These are phyloP conservation scores for Mactra quadrangularis DNA, from an alignment of 1,140 invertebrate species.

Conservation along the genomic window DNA sequence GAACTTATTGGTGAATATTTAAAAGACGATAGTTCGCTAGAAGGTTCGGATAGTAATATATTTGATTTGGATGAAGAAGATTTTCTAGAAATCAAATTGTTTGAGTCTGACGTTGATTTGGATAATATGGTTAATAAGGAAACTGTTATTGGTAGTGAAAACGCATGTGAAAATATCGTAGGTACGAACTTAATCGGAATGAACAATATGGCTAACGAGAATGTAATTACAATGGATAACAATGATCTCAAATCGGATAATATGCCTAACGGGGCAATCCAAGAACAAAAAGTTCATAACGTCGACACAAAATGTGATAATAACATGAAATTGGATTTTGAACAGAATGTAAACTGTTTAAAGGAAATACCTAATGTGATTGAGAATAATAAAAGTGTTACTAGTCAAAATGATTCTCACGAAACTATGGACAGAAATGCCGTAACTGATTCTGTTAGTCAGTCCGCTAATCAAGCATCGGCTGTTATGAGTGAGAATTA, in stretches of 20 bases:
- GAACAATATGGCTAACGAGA: constrained; percentile 56
- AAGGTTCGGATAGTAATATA: constrained; percentile 52
- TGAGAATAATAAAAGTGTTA: background rate
- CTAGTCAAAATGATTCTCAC: background rate
- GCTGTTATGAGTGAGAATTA: background rate
- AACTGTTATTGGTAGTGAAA: constrained; percentile 29
- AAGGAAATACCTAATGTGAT: background rate
- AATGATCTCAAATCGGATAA: constrained; percentile 20
- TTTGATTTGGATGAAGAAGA: constrained; percentile 60
- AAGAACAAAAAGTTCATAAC: background rate
- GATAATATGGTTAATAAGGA: constrained; percentile 56
- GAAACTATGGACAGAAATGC: background rate
- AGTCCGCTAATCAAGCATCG: no score
- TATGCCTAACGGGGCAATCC: constrained; percentile 13
- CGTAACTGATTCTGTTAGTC: background rate
- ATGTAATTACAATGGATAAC: constrained; percentile 34
- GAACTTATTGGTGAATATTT: constrained; percentile 51
- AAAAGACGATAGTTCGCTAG: constrained; percentile 47
- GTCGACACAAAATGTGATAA: constrained; percentile 11
- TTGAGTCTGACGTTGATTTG: constrained; percentile 57
- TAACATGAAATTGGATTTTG: background rate
- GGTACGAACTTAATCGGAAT: constrained; percentile 19
- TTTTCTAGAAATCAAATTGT: constrained; percentile 54
- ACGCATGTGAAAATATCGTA: constrained; percentile 33
- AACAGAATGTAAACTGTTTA: background rate